phyloP scores from a whole-genome alignment of 2,888 invertebrate genomes.

The Hipparchia sbordonii region DNA sequence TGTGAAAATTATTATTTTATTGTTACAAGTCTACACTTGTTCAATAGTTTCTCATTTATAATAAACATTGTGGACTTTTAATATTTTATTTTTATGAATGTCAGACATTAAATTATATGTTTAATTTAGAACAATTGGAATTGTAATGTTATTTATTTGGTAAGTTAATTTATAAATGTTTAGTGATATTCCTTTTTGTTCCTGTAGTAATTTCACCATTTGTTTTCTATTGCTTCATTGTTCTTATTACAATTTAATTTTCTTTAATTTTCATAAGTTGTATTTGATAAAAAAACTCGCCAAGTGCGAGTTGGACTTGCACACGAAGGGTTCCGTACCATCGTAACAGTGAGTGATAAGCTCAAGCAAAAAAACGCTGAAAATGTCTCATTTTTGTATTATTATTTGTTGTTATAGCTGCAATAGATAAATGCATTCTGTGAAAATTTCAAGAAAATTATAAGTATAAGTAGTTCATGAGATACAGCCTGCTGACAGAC shows the following conservation, averaged over 20 bases:
- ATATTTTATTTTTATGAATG: not conserved
- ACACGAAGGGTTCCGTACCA: no score
- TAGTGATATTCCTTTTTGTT: constrained; percentile 6
- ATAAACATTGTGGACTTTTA: not conserved
- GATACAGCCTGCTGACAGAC: no score
- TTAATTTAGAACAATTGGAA: not conserved
- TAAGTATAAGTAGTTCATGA: no score
- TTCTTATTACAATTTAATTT: no score
- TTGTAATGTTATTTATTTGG: not conserved
- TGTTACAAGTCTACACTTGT: not conserved
- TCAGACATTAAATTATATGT: not conserved
- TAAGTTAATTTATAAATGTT: constrained; percentile 8
- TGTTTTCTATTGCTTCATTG: constrained; percentile 1
- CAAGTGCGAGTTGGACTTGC: not conserved
- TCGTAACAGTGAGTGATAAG: no score
- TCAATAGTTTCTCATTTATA: not conserved
- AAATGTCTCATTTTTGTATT: no score
- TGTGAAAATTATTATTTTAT: no score
- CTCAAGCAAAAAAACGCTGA: no score
- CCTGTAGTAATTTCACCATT: not conserved
- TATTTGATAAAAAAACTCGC: not conserved
- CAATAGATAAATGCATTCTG: no score
- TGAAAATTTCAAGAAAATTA: no score
- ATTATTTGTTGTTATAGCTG: no score
- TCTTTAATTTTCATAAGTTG: not conserved